A percentile compares a stretch with the other conserved stretches of the same genome.
Conservation (phyloP, 2,888 invertebrate genomes). For the Stenolophus ochropezus region DNA sequence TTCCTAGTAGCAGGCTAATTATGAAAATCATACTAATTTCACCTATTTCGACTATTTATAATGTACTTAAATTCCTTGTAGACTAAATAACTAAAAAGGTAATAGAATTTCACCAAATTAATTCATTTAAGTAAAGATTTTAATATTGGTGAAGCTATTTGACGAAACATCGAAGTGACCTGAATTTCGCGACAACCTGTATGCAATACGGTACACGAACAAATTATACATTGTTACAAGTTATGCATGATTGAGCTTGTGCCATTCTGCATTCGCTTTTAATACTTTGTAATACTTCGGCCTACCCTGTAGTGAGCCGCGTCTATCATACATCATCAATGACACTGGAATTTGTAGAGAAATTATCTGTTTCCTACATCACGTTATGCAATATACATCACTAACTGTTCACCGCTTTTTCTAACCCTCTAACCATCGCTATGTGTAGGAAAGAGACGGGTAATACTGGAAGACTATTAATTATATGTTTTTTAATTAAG, state of each 20-base stretch:
- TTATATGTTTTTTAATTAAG: slow-evolving; percentile 51
- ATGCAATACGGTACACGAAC: slow-evolving; percentile 31
- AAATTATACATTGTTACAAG: slow-evolving; percentile 47
- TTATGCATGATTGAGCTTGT: slow-evolving; percentile 32
- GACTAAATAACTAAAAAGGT: too few species aligned
- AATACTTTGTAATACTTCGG: neutral
- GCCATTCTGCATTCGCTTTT: neutral
- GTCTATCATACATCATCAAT: slow-evolving; percentile 45
- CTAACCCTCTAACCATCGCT: slow-evolving; percentile 45
- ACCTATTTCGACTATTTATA: too few species aligned
- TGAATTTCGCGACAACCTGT: slow-evolving; percentile 9
- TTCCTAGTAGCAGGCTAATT: too few species aligned
- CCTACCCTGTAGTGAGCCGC: slow-evolving; percentile 23
- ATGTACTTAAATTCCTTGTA: too few species aligned
- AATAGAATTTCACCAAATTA: too few species aligned
- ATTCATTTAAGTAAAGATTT: too few species aligned
- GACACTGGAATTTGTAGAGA: slow-evolving; percentile 53
- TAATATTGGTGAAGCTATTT: too few species aligned
- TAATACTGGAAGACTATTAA: slow-evolving; percentile 18
- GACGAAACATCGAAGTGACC: too few species aligned
- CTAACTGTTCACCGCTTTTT: slow-evolving; percentile 49
- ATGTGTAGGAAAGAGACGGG: slow-evolving; percentile 15
- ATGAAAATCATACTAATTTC: too few species aligned
- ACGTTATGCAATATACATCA: slow-evolving; percentile 49
- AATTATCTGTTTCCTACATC: slow-evolving; percentile 49